phyloP scores from a whole-genome alignment of 2,113 vertebrate genomes.

The Procavia capensis region DNA sequence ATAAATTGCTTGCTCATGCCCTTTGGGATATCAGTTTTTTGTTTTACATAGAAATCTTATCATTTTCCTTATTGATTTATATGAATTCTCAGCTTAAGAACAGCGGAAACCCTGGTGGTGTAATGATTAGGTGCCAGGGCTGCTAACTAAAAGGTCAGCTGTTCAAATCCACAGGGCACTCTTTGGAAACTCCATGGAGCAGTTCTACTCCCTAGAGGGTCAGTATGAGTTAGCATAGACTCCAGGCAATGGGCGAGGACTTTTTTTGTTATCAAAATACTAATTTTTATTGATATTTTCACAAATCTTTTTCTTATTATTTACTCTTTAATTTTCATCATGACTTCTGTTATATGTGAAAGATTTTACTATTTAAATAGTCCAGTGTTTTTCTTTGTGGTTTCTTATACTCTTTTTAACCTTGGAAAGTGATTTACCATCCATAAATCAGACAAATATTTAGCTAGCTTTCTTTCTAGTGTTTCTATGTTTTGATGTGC shows the following conservation, averaged over 20 bases:
- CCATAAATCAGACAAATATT: slow-evolving; percentile 8
- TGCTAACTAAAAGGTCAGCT: too few relatives aligned
- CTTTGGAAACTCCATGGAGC: too few relatives aligned
- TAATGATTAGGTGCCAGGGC: too few relatives aligned
- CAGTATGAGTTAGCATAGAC: too few relatives aligned
- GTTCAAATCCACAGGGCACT: too few relatives aligned
- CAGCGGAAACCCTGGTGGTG: too few relatives aligned
- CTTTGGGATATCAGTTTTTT: not conserved
- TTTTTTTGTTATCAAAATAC: too few relatives aligned
- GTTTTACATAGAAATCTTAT: not conserved
- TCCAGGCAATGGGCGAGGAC: too few relatives aligned
- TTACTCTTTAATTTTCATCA: slow-evolving; percentile 45
- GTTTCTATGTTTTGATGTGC: slow-evolving; percentile 44
- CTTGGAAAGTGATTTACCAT: not conserved
- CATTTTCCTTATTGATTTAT: slow-evolving; percentile 16
- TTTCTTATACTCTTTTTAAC: slow-evolving; percentile 41
- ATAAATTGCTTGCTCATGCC: not conserved
- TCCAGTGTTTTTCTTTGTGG: slow-evolving; percentile 32
- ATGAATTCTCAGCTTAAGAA: too few relatives aligned
- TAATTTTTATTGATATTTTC: slow-evolving; percentile 27
- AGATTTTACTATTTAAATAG: not conserved
- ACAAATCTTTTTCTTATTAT: not conserved
- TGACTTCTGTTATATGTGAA: not conserved
- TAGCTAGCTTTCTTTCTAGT: not conserved
- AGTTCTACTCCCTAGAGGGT: too few relatives aligned